Conservation (phyloP, 1,140 invertebrate species). For the Sycophaga agraensis region DNA sequence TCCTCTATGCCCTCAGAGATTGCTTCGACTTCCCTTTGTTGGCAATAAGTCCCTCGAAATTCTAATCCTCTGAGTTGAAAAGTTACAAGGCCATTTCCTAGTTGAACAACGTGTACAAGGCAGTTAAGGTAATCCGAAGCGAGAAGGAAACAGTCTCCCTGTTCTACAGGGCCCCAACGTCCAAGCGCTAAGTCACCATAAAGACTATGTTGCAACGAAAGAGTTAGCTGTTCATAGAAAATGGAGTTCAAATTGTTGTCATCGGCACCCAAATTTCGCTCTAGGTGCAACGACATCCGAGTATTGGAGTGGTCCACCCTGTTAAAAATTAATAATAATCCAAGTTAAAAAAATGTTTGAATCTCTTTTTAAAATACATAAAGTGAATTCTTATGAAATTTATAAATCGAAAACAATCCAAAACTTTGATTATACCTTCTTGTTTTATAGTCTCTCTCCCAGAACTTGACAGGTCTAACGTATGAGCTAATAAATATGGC, state of each 20-base stretch:
- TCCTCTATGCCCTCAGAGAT: slow-evolving; percentile 97
- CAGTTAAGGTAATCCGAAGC: slow-evolving; percentile 98
- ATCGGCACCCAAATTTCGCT: slow-evolving; percentile 92
- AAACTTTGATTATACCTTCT: slow-evolving; percentile 53
- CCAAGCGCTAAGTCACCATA: slow-evolving; percentile 93
- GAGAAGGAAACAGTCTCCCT: slow-evolving; percentile 96
- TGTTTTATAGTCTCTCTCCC: slow-evolving; percentile 98
- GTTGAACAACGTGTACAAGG: slow-evolving; percentile 95
- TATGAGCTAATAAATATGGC: slow-evolving; percentile 98
- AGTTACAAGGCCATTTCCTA: slow-evolving; percentile 97
- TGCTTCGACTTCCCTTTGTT: slow-evolving; percentile 93
- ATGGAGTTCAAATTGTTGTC: slow-evolving; percentile 99
- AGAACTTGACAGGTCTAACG: slow-evolving; percentile 96
- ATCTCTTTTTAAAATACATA: neutral
- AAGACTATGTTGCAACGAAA: slow-evolving; percentile 92
- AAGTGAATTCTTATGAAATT: neutral
- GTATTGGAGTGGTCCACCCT: slow-evolving; percentile 97
- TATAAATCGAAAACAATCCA: too few species aligned
- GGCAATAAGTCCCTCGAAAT: slow-evolving; percentile 98
- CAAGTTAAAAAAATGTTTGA: neutral
- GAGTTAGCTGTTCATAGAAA: slow-evolving; percentile 98
- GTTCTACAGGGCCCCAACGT: slow-evolving; percentile 87
- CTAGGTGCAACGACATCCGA: slow-evolving; percentile 89
- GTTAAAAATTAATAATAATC: neutral
- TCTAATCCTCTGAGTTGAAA: slow-evolving; percentile 97